Evolutionary conservation across 2,888 invertebrate species (phyloP), one percentile per base, ranked within the genome.

Genomic region (Conomelus anceps): DNA sequence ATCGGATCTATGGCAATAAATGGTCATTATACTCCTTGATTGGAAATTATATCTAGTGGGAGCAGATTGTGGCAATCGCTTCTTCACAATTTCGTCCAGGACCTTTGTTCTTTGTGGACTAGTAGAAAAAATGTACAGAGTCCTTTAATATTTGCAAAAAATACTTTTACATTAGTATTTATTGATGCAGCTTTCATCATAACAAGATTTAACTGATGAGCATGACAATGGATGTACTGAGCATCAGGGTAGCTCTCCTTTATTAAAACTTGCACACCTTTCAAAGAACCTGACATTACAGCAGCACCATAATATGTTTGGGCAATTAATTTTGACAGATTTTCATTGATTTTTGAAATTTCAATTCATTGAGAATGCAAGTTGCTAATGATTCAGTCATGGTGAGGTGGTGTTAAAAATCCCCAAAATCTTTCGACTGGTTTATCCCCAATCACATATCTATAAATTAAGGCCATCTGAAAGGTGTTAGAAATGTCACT

Each of bases 1-100:
- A 11, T 26, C 26, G 6, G 4, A 11, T 84, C 89, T 89, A 85
- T 91, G 85, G 86, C 88, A 89, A 90, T 89, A 90, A 11, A 92
- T 90, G 13, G 91, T 91, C 88, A 91, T 90, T 17, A 92, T 91
- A 23, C 89, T 90, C 22, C 91, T 86, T 26, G 90, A 90, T 88
- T 92, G 91, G 84, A 91, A 92, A 89, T 92, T 91, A 91, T 91
- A 92, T 89, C 90, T 88, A n/a, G 91, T 91, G 34, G 90, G 88
- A 22, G 88, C 89, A 63, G 89, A 84, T 13, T 89, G 41, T 22
- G 91, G 90, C 22, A 91, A 89, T 85, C 89, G 89, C 84, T 26
- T 22, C 89, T 88, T 87, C 17, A 91, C 91, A 22, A 90, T 89
- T 89, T 90, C 85, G 89, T 91, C 87, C 20, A 87, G 22, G 20